Evolutionary conservation across 2,797 vertebrate species (phyloP).

Genomic region (Acanthiza pusilla): DNA sequence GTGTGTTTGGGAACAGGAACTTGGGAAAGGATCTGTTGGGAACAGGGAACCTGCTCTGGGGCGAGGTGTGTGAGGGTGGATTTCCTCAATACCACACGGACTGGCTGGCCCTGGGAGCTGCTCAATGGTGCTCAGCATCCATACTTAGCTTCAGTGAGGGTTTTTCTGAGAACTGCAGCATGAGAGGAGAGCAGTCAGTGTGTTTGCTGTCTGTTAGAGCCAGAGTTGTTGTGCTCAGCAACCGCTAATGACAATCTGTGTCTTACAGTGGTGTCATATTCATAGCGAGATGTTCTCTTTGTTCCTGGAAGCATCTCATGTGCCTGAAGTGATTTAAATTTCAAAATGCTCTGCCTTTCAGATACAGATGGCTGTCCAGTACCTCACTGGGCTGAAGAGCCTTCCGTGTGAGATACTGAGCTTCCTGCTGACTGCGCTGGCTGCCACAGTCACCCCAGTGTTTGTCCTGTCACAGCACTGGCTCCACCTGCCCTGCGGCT

Average conservation of each 20-base stretch:
- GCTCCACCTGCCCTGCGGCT: constrained; percentile 95
- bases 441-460: constrained; percentile 86
- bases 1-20: not conserved
- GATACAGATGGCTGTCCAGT: constrained; percentile 85
- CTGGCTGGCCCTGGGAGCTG: not conserved
- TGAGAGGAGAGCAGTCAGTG: not conserved
- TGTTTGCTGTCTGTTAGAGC: not conserved
- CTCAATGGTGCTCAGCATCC: not conserved
- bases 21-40: not conserved
- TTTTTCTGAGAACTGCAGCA: not conserved
- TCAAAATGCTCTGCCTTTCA: constrained; percentile 71
- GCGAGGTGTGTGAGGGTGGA: not conserved
- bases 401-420: constrained; percentile 83
- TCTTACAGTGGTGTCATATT: not conserved
- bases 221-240: not conserved
- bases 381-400: constrained; percentile 79
- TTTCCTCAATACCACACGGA: not conserved
- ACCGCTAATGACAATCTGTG: not conserved
- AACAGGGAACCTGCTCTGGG: not conserved
- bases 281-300: not conserved
- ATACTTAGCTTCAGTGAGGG: not conserved
- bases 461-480: constrained; percentile 92
- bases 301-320: not conserved
- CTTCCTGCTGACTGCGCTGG: constrained; percentile 90
- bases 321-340: not conserved